Base-by-base conservation (phyloP, 2,113 vertebrate species). In the Girardinichthys multiradiatus region DNA sequence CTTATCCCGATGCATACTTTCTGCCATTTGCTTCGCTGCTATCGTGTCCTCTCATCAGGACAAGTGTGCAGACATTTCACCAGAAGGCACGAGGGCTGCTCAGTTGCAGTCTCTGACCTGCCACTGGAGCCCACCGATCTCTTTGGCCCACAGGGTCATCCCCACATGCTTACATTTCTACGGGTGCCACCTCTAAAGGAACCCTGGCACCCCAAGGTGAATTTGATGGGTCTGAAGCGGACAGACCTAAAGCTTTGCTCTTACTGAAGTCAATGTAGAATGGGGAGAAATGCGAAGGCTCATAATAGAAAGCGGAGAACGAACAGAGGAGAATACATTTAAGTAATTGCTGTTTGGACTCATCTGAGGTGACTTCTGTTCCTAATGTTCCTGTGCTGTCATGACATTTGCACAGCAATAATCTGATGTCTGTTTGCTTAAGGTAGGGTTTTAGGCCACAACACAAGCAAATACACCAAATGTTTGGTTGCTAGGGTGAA, bases 191-290 rank as follows among this genome's bases (percentile, higher is more conserved):
- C 61, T 87, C 67, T 57, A 1, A 42, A 68, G 65, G 4, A 37
- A 51, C 57, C 3, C 26, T 24, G 37, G 54, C 78, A 68, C 90
- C 83, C 85, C n/a, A 15, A 81, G 87, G 71, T 78, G 58, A 64
- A 81, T 74, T 65, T 86, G 86, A 88, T 19, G 70, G 57, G 67
- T 84, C 58, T 61, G 74, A 67, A 33, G 42, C 64, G 58, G 82
- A 89, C 87, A 84, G 70, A 83, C 85, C 27, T 75, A 57, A 88
- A 70, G 81, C 78, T 42, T 57, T 35, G 68, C 33, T 59, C 21
- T 89, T 57, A 85, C 81, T 67, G 68, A 72, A 79, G 81, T 57
- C 7, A 71, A 89, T 74, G 78, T 48, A 19, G 33, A 57, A 30
- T 45, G 13, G 68, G 35, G 68, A 67, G 62, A 57, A 81, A 67